A percentile compares a stretch with the other conserved stretches of the same genome.
These are phyloP conservation scores for Bombus vancouverensis DNA, from an alignment of 1,140 invertebrate genomes.

Conservation along the genomic window DNA sequence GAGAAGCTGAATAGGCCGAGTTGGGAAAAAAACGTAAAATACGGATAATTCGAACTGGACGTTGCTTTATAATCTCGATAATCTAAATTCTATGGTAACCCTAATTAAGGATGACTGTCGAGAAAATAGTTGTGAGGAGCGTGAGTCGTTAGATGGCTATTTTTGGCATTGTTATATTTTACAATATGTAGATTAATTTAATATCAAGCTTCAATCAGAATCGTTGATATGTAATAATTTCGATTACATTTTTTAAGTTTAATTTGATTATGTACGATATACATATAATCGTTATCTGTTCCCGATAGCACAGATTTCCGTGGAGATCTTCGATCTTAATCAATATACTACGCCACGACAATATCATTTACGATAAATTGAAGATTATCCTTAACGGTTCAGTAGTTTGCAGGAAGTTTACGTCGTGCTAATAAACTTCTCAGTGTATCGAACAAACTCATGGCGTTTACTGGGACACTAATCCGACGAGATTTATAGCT, in stretches of 20 bases:
- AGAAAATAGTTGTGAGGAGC: too few species aligned
- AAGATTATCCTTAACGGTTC: conserved; percentile 55
- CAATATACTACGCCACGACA: conserved; percentile 54
- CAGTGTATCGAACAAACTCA: conserved; percentile 54
- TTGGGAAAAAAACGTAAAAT: neutral
- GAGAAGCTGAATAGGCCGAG: conserved; percentile 30
- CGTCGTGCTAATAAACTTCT: conserved; percentile 59
- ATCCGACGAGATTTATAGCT: conserved; percentile 42
- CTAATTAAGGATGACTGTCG: too few species aligned
- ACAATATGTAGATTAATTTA: too few species aligned
- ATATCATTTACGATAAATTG: conserved; percentile 63
- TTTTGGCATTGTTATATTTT: too few species aligned
- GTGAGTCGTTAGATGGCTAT: too few species aligned
- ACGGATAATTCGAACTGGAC: neutral
- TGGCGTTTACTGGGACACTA: conserved; percentile 51
- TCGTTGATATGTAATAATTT: too few species aligned
- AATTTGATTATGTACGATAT: conserved; percentile 12
- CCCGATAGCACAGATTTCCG: conserved; percentile 29
- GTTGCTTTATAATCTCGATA: neutral
- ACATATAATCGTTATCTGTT: conserved; percentile 42
- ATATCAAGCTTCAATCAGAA: too few species aligned
- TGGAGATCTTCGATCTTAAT: conserved; percentile 61
- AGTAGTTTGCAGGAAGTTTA: conserved; percentile 53
- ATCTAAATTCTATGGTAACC: too few species aligned
- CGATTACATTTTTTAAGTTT: neutral